These are phyloP conservation scores for Jacana jacana DNA, from an alignment of 2,113 vertebrate genomes.

Conservation along the genomic window DNA sequence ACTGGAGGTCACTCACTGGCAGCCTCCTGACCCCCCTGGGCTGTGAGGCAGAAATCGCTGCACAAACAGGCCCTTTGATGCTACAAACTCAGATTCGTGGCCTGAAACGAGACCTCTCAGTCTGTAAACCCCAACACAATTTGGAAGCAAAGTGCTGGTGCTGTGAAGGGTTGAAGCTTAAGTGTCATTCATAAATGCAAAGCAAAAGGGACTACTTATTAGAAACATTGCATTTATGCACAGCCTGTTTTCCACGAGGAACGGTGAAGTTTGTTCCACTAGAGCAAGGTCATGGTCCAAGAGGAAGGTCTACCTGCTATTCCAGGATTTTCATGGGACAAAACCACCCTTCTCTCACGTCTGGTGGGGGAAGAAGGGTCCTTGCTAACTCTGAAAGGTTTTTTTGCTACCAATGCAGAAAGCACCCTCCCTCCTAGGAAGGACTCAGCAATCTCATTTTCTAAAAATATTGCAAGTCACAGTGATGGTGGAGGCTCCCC, in stretches of 20 bases:
- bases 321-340: neutral
- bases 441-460: neutral
- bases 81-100: neutral
- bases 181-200: neutral
- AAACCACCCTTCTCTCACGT: neutral
- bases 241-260: neutral
- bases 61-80: neutral
- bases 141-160: neutral
- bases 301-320: neutral
- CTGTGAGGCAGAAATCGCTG: neutral
- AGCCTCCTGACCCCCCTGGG: neutral
- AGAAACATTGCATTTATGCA: neutral
- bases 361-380: neutral
- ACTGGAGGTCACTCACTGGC: neutral
- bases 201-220: neutral
- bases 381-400: neutral
- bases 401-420: neutral
- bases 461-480: neutral
- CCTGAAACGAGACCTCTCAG: neutral
- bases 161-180: neutral
- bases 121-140: neutral
- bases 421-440: neutral
- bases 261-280: neutral
- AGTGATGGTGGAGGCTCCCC: neutral
- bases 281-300: neutral